Base-by-base conservation (phyloP, 2,797 vertebrate genomes). In the Coranthus polyacanthus region DNA sequence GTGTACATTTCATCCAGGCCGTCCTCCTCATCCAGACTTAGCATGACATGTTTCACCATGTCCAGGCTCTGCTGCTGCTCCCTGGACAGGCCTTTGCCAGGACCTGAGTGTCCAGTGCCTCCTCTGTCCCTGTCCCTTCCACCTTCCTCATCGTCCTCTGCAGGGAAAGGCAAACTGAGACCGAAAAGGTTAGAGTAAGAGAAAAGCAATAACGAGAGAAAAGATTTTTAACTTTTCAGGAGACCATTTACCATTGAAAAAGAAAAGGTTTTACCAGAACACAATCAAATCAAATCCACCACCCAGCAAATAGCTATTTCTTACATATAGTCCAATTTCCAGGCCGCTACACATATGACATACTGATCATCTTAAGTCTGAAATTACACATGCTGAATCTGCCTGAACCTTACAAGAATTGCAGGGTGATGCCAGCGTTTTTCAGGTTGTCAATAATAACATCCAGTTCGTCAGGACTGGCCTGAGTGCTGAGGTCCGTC, bases 341-440 rank as follows among this genome's bases (percentile, higher is more conserved):
- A n/a, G n/a, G n/a, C n/a, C n/a, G n/a, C 29, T 1, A 10, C 1
- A 32, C 10, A 32, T 3, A 32, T 32, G 29, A 10, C 29, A 32
- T 9, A 32, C 29, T 9, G 29, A 3, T 10, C 1, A 3, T 6
- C 16, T 36, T 6, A n/a, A 12, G 12, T 39, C 51, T 26, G 6
- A 18, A 75, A 56, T 36, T 6, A 8, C 5, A 44, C 2, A 36
- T 15, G 5, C 7, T 39, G 8, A 43, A 29, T 11, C 15, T 39
- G 26, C 62, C 34, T 71, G 38, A 72, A 42, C 1, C 96, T 95
- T 94, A 99, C 98, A 99, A 98, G 87, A 98, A 97, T 81, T 99
- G 97, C 83, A 99, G 86, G 3, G 94, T 95, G 89, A 95, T 95
- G 65, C 60, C 92, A 2, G 89, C 93, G 77, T 92, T 89, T 88